These are phyloP conservation scores for Vultur gryphus DNA, from an alignment of 2,797 vertebrate species.

Conservation along the genomic window DNA sequence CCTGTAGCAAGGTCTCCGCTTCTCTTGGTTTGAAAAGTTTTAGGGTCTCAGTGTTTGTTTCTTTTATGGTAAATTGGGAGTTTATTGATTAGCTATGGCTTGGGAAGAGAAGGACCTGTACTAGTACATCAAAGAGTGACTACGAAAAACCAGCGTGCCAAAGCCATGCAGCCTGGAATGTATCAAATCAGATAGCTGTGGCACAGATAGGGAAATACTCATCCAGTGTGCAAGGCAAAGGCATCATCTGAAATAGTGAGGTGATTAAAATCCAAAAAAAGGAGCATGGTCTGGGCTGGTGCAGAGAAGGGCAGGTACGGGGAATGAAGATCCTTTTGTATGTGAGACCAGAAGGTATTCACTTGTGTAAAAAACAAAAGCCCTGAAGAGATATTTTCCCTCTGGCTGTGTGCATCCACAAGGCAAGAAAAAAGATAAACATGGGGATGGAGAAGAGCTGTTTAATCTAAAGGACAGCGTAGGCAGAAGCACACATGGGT, in stretches of 20 bases:
- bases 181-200: background rate
- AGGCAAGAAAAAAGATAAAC: background rate
- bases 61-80: background rate
- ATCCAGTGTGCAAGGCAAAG: background rate
- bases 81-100: background rate
- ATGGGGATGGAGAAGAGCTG: background rate
- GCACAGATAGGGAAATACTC: background rate
- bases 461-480: background rate
- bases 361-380: background rate
- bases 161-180: background rate
- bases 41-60: background rate
- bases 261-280: background rate
- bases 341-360: background rate
- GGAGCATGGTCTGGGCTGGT: background rate
- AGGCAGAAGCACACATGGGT: background rate
- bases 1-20: background rate
- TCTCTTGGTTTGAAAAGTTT: background rate
- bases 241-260: background rate
- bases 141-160: background rate
- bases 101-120: background rate
- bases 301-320: background rate
- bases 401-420: background rate
- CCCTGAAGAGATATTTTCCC: background rate
- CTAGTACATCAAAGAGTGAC: background rate
- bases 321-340: background rate